Conservation (phyloP, 2,797 vertebrate genomes). For the Amblyraja radiata region DNA sequence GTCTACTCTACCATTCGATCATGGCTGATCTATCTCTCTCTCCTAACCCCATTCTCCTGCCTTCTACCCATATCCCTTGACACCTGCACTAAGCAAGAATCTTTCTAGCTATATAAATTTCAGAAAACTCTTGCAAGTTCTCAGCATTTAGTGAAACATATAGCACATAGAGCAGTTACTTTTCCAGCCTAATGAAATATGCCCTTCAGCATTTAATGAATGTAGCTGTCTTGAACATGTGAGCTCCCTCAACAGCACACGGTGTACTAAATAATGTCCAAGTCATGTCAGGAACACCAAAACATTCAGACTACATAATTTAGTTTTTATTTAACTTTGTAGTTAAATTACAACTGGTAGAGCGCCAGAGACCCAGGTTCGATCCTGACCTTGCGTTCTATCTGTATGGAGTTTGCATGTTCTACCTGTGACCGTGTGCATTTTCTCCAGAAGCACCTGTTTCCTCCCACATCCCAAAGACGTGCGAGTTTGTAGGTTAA, state of each 20-base stretch:
- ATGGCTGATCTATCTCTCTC: no score
- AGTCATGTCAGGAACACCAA: background rate
- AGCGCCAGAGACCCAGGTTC: no score
- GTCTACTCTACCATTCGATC: no score
- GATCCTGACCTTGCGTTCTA: no score
- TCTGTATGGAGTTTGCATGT: no score
- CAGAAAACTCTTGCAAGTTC: background rate
- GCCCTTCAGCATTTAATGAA: background rate
- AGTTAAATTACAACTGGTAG: background rate
- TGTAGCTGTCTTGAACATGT: background rate
- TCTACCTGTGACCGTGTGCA: no score
- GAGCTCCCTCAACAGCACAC: background rate
- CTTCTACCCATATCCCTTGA: no score
- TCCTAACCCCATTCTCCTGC: no score
- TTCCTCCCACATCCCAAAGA: no score
- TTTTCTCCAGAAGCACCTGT: no score
- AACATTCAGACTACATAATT: background rate
- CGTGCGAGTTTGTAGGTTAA: no score
- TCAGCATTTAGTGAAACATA: background rate
- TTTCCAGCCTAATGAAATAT: background rate
- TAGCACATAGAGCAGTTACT: background rate
- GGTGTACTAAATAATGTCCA: background rate
- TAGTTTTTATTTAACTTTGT: background rate
- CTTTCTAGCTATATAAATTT: background rate
- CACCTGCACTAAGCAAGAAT: no score